A percentile compares a stretch with the other conserved stretches of the same genome.
These are phyloP conservation scores for Myzus persicae DNA, from an alignment of 1,140 invertebrate species.

Conservation along the genomic window DNA sequence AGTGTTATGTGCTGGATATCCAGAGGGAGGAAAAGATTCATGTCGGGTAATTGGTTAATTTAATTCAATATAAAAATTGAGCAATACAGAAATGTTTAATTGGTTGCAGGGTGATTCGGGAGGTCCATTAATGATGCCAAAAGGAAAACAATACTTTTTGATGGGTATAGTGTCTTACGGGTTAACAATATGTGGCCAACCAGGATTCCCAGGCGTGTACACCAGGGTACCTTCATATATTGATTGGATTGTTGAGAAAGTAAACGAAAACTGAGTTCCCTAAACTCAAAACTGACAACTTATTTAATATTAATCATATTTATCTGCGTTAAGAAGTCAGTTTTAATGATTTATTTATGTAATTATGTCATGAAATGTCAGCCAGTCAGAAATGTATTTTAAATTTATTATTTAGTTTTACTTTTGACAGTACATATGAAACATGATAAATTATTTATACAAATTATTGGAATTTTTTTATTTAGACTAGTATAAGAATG, in stretches of 20 bases:
- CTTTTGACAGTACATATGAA: not conserved
- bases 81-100: not conserved
- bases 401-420: not conserved
- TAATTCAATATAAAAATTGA: not conserved
- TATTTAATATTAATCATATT: not conserved
- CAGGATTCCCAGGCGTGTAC: slow-evolving; percentile 81
- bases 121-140: slow-evolving; percentile 77
- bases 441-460: not conserved
- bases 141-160: slow-evolving; percentile 79
- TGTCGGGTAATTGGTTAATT: not conserved
- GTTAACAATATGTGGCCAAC: slow-evolving; percentile 73
- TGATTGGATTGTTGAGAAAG: slow-evolving; percentile 77
- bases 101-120: slow-evolving; percentile 78
- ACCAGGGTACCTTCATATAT: slow-evolving; percentile 78
- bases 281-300: not conserved
- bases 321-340: not conserved
- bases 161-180: slow-evolving; percentile 74
- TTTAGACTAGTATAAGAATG: not conserved
- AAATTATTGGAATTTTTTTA: not conserved
- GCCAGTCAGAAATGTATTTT: not conserved
- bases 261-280: not conserved
- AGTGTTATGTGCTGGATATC: slow-evolving; percentile 53
- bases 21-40: slow-evolving; percentile 33
- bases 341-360: not conserved
- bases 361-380: not conserved